A percentile compares a stretch with the other conserved stretches of the same genome.
Conservation (phyloP, 2,888 invertebrate genomes). For the Dione juno region DNA sequence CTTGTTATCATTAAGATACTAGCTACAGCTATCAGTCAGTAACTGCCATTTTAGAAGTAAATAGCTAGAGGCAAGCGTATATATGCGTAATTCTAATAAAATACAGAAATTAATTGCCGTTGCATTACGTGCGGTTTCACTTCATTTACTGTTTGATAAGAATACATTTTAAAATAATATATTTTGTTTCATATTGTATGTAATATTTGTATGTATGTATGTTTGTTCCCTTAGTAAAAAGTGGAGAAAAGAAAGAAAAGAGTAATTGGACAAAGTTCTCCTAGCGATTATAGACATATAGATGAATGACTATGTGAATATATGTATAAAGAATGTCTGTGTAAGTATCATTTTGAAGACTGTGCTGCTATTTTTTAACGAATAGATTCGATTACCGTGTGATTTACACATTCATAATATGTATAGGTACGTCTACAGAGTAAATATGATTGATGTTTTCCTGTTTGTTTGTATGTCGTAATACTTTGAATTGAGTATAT, state of each 20-base stretch:
- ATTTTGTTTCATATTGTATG: neutral
- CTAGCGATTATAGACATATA: too few relatives aligned
- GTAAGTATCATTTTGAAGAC: too few relatives aligned
- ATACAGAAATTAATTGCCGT: constrained; percentile 39
- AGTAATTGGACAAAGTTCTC: too few relatives aligned
- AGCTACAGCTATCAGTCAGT: neutral
- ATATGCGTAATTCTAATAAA: constrained; percentile 14
- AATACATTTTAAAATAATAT: neutral
- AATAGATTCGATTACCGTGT: neutral
- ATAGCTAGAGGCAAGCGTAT: neutral
- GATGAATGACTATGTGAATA: too few relatives aligned
- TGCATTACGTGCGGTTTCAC: constrained; percentile 30
- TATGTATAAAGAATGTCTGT: too few relatives aligned
- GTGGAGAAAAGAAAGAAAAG: neutral
- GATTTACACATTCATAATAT: constrained; percentile 2
- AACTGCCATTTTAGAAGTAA: neutral
- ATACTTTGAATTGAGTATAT: neutral
- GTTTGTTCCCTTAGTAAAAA: neutral
- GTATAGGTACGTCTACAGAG: neutral
- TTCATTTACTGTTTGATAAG: constrained; percentile 30
- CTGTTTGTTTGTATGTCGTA: neutral
- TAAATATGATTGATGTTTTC: constrained; percentile 10
- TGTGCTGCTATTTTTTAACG: neutral
- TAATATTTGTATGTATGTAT: too few relatives aligned
- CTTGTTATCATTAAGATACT: constrained; percentile 1